Base-by-base conservation (phyloP, 2,888 invertebrate species). In the Xanthia togata region DNA sequence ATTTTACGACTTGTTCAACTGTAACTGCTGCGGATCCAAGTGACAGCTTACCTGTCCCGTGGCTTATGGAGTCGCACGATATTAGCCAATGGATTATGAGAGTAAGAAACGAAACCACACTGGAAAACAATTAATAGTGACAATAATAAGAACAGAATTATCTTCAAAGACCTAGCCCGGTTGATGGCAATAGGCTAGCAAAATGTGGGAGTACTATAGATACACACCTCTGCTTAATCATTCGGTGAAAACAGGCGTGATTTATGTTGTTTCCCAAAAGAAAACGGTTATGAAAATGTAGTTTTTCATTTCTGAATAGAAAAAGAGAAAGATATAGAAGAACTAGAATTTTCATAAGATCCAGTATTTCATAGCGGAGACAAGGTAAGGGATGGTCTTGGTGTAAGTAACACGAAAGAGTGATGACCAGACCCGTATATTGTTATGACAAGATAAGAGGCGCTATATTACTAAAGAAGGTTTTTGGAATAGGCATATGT, bases 401-500 rank as follows among this genome's bases (percentile, higher is more conserved):
- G 71, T 41, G 63, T 82, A 53, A 14, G 38, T 60, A 50, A 65
- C 26, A 35, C 2, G 64, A 57, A 72, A 69, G 20, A 76, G 23
- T 75, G 60, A 72, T 81, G 71, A 1, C 12, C 14, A 38, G 12
- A 63, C 59, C 70, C 62, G 35, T 69, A 63, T 68, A 70, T 70
- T 72, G 50, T 57, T 72, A 72, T 53, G 41, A 47, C 2, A 55
- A 65, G 78, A 77, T 82, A 69, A 72, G 64, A 60, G n/a, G 12
- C 17, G 26, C n/a, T 23, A 1, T 68, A 0, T 59, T 50, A 44
- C 17, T 1, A 20, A 55, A 64, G 41, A 69, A 9, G n/a, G 47
- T 72, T 70, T 60, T 26, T 67, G 41, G 35, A 20, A 55, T 31
- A 62, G 2, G 0, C 14, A 5, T 74, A 47, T 53, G 38, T 14